Evolutionary conservation across 2,113 vertebrate species (phyloP).

Genomic region (Charina bottae): DNA sequence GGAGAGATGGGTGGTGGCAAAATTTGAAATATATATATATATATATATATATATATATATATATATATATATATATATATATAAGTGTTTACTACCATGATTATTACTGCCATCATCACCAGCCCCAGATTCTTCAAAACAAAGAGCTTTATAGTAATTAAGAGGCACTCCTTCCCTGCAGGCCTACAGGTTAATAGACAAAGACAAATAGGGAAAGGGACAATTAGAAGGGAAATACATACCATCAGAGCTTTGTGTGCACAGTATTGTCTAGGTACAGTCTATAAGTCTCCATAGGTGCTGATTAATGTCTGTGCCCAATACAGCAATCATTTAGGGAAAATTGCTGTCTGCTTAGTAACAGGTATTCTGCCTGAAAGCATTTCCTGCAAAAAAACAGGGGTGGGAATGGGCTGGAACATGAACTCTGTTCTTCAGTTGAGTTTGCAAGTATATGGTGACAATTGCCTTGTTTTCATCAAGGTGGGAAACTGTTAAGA

Average conservation of each 20-base stretch:
- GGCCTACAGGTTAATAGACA: conserved; percentile 4
- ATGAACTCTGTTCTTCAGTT: neutral
- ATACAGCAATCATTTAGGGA: neutral
- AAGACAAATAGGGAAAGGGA: conserved; percentile 22
- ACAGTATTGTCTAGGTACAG: neutral
- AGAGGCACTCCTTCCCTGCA: neutral
- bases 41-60: too few relatives aligned
- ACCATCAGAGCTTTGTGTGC: neutral
- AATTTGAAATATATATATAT: too few relatives aligned
- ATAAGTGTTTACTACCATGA: neutral
- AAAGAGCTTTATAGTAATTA: conserved; percentile 4
- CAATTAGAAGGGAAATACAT: neutral
- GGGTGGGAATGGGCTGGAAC: neutral
- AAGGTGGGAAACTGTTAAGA: neutral
- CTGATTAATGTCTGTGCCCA: conserved; percentile 14
- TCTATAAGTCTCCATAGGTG: conserved; percentile 7
- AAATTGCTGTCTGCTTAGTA: neutral
- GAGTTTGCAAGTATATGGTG: neutral
- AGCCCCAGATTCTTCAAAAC: neutral
- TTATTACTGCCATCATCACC: neutral
- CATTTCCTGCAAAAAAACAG: neutral
- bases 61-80: too few relatives aligned
- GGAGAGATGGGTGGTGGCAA: too few relatives aligned
- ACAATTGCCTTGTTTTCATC: neutral
- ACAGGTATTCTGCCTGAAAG: neutral